Evolutionary conservation across 1,140 invertebrate species (phyloP).

Genomic region (Zophobas morio): DNA sequence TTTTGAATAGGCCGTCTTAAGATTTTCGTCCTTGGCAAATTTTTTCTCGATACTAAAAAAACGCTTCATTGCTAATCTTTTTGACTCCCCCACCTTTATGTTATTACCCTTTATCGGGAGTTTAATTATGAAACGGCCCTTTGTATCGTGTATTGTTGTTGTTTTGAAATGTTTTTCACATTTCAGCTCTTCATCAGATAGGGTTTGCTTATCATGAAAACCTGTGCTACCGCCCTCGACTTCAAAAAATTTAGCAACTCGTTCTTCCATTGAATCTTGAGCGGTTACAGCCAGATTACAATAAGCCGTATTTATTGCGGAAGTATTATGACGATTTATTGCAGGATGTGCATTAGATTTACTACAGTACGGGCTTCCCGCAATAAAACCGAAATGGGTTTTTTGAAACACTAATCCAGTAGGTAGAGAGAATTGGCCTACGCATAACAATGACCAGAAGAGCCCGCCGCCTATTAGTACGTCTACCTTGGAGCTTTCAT

Average conservation of each 20-base stretch:
- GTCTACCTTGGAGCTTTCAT: no score
- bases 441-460: conserved; percentile 56
- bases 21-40: conserved; percentile 55
- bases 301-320: no score
- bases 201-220: conserved; percentile 23
- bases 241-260: conserved; percentile 60
- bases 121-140: conserved; percentile 62
- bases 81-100: conserved; percentile 61
- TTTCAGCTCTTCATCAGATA: conserved; percentile 55
- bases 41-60: conserved; percentile 60
- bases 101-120: conserved; percentile 60
- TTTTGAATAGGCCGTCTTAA: conserved; percentile 57
- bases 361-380: no score
- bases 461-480: no score
- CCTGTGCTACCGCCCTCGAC: conserved; percentile 54
- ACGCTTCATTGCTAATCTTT: conserved; percentile 57
- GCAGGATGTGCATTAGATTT: no score
- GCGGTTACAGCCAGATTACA: no score
- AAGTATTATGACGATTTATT: no score
- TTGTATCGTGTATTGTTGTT: conserved; percentile 48
- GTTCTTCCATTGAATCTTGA: conserved; percentile 36
- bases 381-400: no score
- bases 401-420: conserved; percentile 57
- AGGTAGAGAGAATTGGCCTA: conserved; percentile 52
- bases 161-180: conserved; percentile 60